Base-by-base conservation (phyloP, 2,113 vertebrate genomes). In the Oncorhynchus nerka region DNA sequence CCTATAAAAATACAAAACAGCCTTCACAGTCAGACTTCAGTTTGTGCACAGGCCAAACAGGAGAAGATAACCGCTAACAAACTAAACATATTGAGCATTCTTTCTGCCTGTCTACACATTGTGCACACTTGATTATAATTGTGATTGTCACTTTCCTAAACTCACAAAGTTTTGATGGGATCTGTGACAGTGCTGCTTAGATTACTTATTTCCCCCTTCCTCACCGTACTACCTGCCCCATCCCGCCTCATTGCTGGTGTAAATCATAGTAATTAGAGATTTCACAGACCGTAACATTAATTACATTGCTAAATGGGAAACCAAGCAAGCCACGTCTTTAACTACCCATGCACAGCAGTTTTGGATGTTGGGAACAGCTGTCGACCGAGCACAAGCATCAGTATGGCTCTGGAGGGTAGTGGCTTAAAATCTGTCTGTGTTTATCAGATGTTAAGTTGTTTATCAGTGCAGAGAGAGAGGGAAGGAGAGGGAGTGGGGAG, bases 201-300 rank as follows among this genome's bases (percentile, higher is more conserved):
- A 28, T 8, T 20, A 24, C 55, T 26, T 8, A 68, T 55, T 19
- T 19, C 67, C 15, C 24, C 15, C 28, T 39, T 28, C 30, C 67
- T 20, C 5, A 15, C 39, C 39, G 5, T 20, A 49, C 68, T 39
- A 16, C 12, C 64, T 45, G 34, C 59, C 57, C 66, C 59, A 67
- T 45, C 75, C 68, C 74, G 76, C 77, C 73, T 74, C 64, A 57
- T 67, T 70, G 65, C 57, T 32, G 67, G 66, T 48, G 68, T 75
- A 85, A 87, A 85, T 81, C 77, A 82, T 74, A 70, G 76, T 79
- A 82, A 84, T 87, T 82, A 85, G 39, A 81, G 34, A 75, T 80
- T 75, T 48, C 74, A 55, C 71, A 78, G 34, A 76, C 61, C 75
- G 57, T 69, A 81, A 81, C 74, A 75, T 85, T 82, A 85, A 87